Evolutionary conservation across 2,888 invertebrate genomes (phyloP).

Genomic region (Conops quadrifasciatus): DNA sequence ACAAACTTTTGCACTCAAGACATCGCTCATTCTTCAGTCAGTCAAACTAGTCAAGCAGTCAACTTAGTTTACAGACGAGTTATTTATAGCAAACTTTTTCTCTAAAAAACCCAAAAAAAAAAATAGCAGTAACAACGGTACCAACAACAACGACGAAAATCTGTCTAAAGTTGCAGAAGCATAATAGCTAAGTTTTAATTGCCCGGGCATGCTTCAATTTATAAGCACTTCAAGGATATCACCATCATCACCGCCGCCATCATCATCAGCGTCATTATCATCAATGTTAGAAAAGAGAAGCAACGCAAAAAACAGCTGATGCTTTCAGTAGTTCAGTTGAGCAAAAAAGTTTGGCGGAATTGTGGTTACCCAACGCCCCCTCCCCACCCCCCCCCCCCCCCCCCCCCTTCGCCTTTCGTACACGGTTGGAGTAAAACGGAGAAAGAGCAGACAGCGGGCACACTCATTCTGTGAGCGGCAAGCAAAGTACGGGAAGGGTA

Average conservation of each 20-base stretch:
- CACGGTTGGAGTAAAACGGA: too few relatives aligned
- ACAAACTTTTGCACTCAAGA: conserved; percentile 7
- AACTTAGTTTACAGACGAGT: background rate
- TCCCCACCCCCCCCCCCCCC: too few relatives aligned
- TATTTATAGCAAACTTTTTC: too few relatives aligned
- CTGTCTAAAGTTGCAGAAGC: too few relatives aligned
- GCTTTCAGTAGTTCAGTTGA: too few relatives aligned
- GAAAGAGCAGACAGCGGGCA: too few relatives aligned
- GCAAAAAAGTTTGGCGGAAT: too few relatives aligned
- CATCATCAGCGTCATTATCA: background rate
- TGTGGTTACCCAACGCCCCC: too few relatives aligned
- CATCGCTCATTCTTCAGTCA: background rate
- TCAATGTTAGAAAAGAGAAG: background rate
- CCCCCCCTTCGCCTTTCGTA: too few relatives aligned
- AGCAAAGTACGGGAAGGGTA: too few relatives aligned
- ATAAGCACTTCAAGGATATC: conserved; percentile 18
- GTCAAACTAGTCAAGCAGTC: background rate
- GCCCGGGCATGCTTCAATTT: conserved; percentile 20
- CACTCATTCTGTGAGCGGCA: too few relatives aligned
- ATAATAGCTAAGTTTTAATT: conserved; percentile 16
- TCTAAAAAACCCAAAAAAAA: background rate
- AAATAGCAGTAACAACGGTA: background rate
- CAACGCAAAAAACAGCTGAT: background rate
- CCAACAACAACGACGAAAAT: conserved; percentile 1
- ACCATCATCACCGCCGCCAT: background rate